Evolutionary conservation across 2,113 vertebrate genomes (phyloP).

Genomic region (Diadophis punctatus): DNA sequence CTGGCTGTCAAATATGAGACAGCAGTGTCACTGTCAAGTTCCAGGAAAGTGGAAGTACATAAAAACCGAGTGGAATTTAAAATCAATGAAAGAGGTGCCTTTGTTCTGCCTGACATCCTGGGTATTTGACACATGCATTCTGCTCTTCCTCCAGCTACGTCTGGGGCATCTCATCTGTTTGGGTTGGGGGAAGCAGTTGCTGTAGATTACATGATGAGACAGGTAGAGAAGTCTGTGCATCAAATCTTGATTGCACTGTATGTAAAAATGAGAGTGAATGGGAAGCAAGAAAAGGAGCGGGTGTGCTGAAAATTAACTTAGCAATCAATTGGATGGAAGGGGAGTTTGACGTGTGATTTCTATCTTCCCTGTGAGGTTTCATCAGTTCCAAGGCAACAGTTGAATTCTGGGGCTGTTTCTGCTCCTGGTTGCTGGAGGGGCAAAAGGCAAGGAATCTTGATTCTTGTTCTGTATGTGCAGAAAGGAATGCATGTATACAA

Average conservation of each 20-base stretch:
- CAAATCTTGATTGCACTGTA: not conserved
- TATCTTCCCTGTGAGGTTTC: not conserved
- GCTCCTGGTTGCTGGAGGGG: not conserved
- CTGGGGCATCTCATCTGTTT: conserved; percentile 14
- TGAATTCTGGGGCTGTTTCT: not conserved
- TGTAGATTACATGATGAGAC: conserved; percentile 33
- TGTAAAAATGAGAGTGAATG: not conserved
- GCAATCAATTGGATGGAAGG: not conserved
- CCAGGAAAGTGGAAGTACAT: not conserved
- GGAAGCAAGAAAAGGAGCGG: not conserved
- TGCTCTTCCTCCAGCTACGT: not conserved
- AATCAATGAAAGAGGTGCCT: conserved; percentile 31
- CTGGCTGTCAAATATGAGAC: not conserved
- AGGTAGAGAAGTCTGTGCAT: conserved; percentile 37
- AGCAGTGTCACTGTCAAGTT: not conserved
- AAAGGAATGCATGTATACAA: not conserved
- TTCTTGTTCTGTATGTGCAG: not conserved
- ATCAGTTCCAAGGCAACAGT: not conserved
- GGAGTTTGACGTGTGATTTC: not conserved
- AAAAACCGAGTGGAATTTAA: not conserved
- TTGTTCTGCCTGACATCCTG: conserved; percentile 30
- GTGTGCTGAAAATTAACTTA: not conserved
- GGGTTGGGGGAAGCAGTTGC: conserved; percentile 34
- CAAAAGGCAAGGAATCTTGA: not conserved
- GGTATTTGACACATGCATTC: not conserved